Percentiles rank a stretch among this genome's conserved stretches.
Conservation (phyloP, 2,113 vertebrate genomes). For the Barbus barbus region DNA sequence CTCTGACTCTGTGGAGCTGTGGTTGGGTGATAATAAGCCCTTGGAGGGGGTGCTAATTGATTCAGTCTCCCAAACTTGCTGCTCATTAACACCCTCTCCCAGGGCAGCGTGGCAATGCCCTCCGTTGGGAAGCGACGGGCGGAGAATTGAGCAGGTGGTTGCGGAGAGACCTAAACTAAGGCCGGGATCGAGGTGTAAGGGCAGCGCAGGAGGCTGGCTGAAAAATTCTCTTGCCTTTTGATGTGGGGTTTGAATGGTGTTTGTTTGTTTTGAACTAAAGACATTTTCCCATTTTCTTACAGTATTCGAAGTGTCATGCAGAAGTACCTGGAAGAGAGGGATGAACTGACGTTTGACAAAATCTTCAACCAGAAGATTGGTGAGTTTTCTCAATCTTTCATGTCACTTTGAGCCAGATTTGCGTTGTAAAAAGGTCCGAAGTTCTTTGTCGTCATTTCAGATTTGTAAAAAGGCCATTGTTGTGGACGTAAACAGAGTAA, state of each 20-base stretch:
- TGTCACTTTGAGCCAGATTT: background rate
- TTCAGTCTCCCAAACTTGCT: conserved; percentile 64
- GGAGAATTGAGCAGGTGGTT: conserved; percentile 56
- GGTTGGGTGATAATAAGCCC: conserved; percentile 69
- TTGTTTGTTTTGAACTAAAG: background rate
- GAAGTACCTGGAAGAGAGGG: conserved; percentile 94
- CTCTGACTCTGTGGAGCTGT: conserved; percentile 37
- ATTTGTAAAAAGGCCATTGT: background rate
- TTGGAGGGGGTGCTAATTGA: conserved; percentile 73
- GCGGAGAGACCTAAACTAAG: conserved; percentile 57
- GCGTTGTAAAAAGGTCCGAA: background rate
- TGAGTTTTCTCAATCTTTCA: conserved; percentile 72
- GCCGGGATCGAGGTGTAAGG: conserved; percentile 51
- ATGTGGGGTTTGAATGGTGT: background rate
- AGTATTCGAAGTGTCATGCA: conserved; percentile 99
- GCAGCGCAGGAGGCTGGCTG: background rate
- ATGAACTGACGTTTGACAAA: conserved; percentile 95
- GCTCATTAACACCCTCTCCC: conserved; percentile 73
- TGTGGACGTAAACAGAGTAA: background rate
- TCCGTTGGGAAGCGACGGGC: conserved; percentile 40
- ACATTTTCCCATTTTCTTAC: conserved; percentile 59
- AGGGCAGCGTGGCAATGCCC: conserved; percentile 53
- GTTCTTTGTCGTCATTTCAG: background rate
- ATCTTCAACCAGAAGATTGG: conserved; percentile 98
- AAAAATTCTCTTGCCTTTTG: background rate